phyloP scores from a whole-genome alignment of 2,113 vertebrate species.

The Gymnarchus niloticus region DNA sequence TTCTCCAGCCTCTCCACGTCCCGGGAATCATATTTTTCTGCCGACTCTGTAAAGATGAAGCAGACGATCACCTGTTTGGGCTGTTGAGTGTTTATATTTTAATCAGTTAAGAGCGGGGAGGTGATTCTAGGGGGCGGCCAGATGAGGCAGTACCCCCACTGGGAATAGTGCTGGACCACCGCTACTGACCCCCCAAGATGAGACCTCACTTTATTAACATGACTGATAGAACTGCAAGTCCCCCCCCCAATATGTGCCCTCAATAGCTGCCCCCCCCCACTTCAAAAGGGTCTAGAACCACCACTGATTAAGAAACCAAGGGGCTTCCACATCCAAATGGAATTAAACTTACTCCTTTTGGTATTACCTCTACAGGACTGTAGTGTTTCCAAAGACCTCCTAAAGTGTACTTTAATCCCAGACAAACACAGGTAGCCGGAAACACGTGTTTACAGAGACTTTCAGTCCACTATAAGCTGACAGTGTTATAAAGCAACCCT shows the following conservation, averaged over 20 bases:
- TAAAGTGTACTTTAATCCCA: background rate
- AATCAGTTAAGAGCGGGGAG: background rate
- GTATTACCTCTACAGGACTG: background rate
- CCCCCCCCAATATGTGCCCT: too few species aligned
- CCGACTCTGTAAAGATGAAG: conserved; percentile 62
- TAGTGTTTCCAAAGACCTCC: background rate
- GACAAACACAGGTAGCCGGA: background rate
- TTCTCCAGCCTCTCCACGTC: conserved; percentile 82
- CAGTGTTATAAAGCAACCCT: background rate
- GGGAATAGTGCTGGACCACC: too few species aligned
- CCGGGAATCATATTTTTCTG: conserved; percentile 83
- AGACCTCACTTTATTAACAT: too few species aligned
- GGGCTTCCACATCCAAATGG: background rate
- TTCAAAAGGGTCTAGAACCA: too few species aligned
- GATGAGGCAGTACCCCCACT: too few species aligned
- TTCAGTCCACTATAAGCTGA: too few species aligned
- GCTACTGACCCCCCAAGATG: too few species aligned
- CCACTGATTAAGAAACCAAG: background rate
- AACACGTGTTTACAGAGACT: background rate
- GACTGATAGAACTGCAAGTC: too few species aligned
- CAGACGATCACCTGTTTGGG: background rate
- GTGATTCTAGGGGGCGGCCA: too few species aligned
- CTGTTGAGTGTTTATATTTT: background rate
- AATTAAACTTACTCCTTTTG: background rate
- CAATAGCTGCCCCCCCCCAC: too few species aligned